Conservation (phyloP, 2,113 vertebrate genomes). For the Colaptes auratus region DNA sequence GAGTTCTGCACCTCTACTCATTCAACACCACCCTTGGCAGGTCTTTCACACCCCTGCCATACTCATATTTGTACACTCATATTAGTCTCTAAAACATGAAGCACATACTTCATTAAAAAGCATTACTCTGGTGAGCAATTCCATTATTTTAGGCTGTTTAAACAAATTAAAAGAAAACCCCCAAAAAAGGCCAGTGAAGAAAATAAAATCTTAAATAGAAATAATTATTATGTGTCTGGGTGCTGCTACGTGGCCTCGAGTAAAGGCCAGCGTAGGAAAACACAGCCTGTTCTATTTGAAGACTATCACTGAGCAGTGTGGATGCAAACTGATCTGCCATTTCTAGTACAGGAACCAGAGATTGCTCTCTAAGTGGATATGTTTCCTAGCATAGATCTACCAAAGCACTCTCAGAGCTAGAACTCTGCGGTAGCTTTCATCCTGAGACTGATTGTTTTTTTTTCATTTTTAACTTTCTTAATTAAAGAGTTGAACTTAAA, state of each 20-base stretch:
- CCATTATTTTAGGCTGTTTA: neutral
- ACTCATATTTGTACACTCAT: neutral
- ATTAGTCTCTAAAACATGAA: neutral
- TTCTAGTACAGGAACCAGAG: neutral
- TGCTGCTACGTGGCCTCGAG: neutral
- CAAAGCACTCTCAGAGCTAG: neutral
- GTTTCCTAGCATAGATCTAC: neutral
- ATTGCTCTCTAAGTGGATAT: neutral
- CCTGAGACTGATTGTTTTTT: neutral
- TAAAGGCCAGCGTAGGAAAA: neutral
- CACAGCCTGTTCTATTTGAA: neutral
- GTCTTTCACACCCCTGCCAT: neutral
- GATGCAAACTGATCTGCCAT: accelerated
- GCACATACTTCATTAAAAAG: neutral
- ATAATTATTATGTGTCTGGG: neutral
- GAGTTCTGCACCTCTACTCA: neutral
- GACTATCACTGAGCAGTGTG: neutral
- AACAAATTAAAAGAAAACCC: neutral
- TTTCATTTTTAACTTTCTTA: neutral
- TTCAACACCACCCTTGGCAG: neutral
- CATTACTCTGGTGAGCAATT: neutral
- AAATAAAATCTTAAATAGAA: too few species aligned
- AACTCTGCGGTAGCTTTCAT: neutral
- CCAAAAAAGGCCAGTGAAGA: neutral
- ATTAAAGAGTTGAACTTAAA: neutral